Evolutionary conservation across 1,140 invertebrate genomes (phyloP).

Genomic region (Lethocerus indicus): DNA sequence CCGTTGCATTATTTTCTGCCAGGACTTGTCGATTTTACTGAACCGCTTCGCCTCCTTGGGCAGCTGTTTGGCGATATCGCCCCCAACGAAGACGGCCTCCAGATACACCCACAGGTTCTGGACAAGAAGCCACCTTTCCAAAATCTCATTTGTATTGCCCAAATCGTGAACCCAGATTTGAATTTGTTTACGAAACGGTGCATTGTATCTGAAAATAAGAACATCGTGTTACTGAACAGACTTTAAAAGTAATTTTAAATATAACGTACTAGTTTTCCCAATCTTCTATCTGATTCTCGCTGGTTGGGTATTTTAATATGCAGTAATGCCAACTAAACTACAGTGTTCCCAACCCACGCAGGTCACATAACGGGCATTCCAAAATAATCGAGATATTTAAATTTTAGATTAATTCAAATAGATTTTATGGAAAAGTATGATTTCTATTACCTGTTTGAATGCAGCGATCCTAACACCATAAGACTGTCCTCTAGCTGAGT

Average conservation of each 20-base stretch:
- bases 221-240: background rate
- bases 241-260: background rate
- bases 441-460: slow-evolving; percentile 59
- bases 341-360: too few relatives aligned
- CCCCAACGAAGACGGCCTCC: slow-evolving; percentile 94
- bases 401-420: background rate
- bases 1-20: slow-evolving; percentile 94
- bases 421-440: background rate
- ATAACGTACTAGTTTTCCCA: too few relatives aligned
- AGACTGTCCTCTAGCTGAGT: slow-evolving; percentile 86
- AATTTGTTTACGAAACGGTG: slow-evolving; percentile 90
- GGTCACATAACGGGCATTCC: too few relatives aligned
- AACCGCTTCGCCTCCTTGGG: slow-evolving; percentile 89
- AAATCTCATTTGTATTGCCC: slow-evolving; percentile 90
- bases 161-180: slow-evolving; percentile 89
- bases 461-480: slow-evolving; percentile 82
- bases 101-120: slow-evolving; percentile 98
- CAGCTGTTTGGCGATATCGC: slow-evolving; percentile 93
- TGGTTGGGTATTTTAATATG: too few relatives aligned
- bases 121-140: slow-evolving; percentile 89
- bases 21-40: slow-evolving; percentile 93
- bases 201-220: slow-evolving; percentile 59
- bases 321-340: too few relatives aligned
- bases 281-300: too few relatives aligned
- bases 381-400: too few relatives aligned